phyloP scores from a whole-genome alignment of 2,888 invertebrate species.

The Andrena camellia region DNA sequence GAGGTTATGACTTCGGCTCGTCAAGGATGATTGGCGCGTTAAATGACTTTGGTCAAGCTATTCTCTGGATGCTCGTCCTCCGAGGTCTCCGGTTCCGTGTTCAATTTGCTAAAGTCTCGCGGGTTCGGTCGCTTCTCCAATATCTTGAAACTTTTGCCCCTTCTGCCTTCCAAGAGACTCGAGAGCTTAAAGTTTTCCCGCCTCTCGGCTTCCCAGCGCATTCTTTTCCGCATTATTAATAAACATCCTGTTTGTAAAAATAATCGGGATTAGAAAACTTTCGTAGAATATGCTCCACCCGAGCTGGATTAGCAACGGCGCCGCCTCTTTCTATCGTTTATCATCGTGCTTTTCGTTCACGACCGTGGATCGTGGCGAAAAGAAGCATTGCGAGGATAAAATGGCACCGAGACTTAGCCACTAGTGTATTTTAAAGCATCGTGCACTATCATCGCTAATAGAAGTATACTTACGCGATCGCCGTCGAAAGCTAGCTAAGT shows the following conservation, averaged over 20 bases:
- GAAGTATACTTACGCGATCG: conserved; percentile 36
- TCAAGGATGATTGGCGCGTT: conserved; percentile 6
- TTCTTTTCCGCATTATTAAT: conserved; percentile 78
- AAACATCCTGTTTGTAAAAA: conserved; percentile 78
- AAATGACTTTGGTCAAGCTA: conserved; percentile 76
- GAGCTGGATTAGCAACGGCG: conserved; percentile 2
- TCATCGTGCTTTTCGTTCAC: neutral
- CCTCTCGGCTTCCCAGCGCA: conserved; percentile 80
- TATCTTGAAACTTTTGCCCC: conserved; percentile 86
- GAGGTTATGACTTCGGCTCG: conserved; percentile 1
- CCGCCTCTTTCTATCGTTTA: neutral
- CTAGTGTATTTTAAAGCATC: conserved; percentile 41
- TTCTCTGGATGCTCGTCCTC: conserved; percentile 82
- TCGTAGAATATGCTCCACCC: neutral
- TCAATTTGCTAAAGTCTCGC: conserved; percentile 83
- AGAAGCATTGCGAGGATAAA: neutral
- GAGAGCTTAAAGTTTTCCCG: conserved; percentile 88
- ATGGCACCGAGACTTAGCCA: neutral
- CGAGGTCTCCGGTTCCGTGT: conserved; percentile 83
- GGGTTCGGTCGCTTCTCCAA: conserved; percentile 82
- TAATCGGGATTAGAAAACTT: conserved; percentile 42
- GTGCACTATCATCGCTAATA: conserved; percentile 42
- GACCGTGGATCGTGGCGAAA: neutral
- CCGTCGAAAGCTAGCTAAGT: conserved; percentile 16
- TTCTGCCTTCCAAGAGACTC: conserved; percentile 87